These are phyloP conservation scores for Gopherus flavomarginatus DNA, from an alignment of 2,113 vertebrate species.

Conservation along the genomic window DNA sequence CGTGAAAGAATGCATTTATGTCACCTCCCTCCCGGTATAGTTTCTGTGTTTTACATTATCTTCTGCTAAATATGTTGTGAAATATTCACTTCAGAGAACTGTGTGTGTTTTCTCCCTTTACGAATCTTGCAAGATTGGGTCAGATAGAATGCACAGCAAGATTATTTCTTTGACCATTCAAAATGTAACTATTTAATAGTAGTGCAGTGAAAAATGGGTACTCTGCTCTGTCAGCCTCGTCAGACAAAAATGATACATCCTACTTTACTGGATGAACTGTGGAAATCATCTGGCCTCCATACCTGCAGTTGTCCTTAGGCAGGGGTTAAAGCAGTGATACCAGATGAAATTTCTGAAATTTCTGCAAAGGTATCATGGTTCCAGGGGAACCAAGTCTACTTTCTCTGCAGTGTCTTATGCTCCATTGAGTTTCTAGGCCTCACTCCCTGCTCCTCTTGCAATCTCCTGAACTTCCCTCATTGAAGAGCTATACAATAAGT, in stretches of 20 bases:
- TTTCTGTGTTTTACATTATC: neutral
- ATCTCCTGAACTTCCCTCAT: neutral
- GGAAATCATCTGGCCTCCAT: neutral
- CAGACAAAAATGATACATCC: neutral
- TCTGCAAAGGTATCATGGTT: neutral
- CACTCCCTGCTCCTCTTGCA: neutral
- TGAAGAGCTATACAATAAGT: neutral
- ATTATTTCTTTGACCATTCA: neutral
- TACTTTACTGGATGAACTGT: neutral
- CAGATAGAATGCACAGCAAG: neutral
- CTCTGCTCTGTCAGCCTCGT: neutral
- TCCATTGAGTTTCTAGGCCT: neutral
- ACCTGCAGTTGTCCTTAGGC: rapidly evolving
- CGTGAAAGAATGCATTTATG: slow-evolving; percentile 17
- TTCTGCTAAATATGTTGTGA: neutral
- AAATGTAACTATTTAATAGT: slow-evolving; percentile 11
- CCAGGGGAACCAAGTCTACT: neutral
- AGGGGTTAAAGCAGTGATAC: neutral
- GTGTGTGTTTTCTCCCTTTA: neutral
- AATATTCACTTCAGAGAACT: neutral
- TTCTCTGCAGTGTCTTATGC: neutral
- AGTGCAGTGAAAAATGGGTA: neutral
- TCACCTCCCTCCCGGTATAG: neutral
- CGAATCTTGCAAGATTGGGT: neutral
- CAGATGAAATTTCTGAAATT: neutral